Evolutionary conservation across 2,797 vertebrate species (phyloP), one percentile per base, ranked within the genome.

Genomic region (Bryconaethiops microstoma): DNA sequence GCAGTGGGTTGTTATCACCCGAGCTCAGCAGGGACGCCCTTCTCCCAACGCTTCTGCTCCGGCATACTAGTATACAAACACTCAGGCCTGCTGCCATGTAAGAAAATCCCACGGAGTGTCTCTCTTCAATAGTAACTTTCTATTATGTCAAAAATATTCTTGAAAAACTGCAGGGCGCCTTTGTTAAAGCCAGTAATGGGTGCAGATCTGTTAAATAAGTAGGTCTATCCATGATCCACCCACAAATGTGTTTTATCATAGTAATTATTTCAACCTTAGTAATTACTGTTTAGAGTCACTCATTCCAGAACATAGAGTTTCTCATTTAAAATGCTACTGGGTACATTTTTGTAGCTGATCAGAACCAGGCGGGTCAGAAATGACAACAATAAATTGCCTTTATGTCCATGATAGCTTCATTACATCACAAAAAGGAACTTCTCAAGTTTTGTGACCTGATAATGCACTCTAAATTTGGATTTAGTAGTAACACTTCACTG

Each of bases 1-100:
- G 45, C 57, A 35, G 52, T 35, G 50, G 74, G 74, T 54, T 74
- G 40, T 81, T 81, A 82, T 82, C 59, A 77, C 67, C 35, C 25
- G 25, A 65, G 74, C 25, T 72, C 68, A 78, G 69, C 62, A 57
- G 74, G 63, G 74, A 82, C 7, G 12, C 80, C n/a, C n/a, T 48
- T 70, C 50, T 60, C 62, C 80, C 69, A 35, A 65, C 13, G 60
- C 52, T 52, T 45, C 62, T 52, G 17, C 59, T 74, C 69, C 13
- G 45, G 60, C 55, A 17, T 74, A 4, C 23, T 77, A 1, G 29
- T 29, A 48, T 67, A n/a, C 17, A 45, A 19, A 21, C 39, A 13
- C 8, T 21, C 10, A 42, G 12, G 17, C 40, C 65, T 68, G 39
- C 65, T 72, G 70, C 52, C 50, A 72, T 29, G 7, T 55, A 45